Percentiles rank a stretch among this genome's conserved stretches.
phyloP scores from a whole-genome alignment of 2,888 invertebrate genomes.

The Rhogogaster chlorosoma region DNA sequence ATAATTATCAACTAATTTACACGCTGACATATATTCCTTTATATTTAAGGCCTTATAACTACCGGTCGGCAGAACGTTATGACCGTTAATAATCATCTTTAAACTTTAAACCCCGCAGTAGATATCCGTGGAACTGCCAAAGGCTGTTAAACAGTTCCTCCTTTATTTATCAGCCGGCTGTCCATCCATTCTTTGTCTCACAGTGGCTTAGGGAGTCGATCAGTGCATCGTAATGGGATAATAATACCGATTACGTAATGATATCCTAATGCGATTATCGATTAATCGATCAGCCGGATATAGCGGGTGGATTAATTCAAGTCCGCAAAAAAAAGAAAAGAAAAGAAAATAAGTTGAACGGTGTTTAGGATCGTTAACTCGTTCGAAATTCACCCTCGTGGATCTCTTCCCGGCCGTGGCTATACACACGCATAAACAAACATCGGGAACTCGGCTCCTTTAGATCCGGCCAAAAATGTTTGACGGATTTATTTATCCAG shows the following conservation, averaged over 20 bases:
- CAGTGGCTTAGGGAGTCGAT: conserved; percentile 8
- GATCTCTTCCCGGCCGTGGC: not conserved
- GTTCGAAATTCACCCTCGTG: not conserved
- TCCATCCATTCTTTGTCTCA: conserved; percentile 8
- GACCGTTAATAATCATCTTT: conserved; percentile 22
- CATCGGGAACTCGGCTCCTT: not conserved
- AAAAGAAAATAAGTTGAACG: too few species aligned
- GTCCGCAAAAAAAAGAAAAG: too few species aligned
- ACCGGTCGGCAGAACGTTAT: not conserved
- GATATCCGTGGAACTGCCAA: not conserved
- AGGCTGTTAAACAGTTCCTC: not conserved
- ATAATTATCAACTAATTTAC: not conserved
- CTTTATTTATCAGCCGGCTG: not conserved
- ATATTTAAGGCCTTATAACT: not conserved
- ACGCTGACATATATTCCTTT: not conserved
- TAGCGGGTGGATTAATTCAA: not conserved
- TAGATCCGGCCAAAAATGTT: not conserved
- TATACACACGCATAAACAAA: not conserved
- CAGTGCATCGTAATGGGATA: conserved; percentile 30
- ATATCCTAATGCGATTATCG: conserved; percentile 37
- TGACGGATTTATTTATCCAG: not conserved
- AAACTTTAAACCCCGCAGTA: not conserved
- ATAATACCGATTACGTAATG: conserved; percentile 45
- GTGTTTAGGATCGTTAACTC: not conserved
- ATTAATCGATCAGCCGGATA: conserved; percentile 39